These are phyloP conservation scores for Nansenia antarctica DNA, from an alignment of 2,113 vertebrate genomes.

Conservation along the genomic window DNA sequence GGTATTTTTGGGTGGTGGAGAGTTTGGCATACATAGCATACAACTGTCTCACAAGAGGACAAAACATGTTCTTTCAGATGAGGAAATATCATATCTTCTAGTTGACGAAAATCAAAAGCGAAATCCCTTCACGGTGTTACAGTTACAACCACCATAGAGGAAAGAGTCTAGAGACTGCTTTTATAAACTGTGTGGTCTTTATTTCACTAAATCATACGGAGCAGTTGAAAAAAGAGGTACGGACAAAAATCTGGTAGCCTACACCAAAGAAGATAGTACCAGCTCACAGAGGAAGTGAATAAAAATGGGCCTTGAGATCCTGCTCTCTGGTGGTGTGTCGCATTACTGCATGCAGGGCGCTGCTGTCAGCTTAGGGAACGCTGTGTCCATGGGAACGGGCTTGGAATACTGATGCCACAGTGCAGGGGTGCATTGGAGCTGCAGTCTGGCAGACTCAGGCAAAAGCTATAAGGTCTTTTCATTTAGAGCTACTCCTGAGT, in stretches of 20 bases:
- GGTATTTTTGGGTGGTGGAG: conserved; percentile 60
- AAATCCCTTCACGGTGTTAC: background rate
- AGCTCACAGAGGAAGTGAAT: conserved; percentile 6
- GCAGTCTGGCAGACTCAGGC: conserved; percentile 50
- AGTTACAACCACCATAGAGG: background rate
- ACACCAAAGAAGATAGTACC: conserved; percentile 30
- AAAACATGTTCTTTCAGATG: background rate
- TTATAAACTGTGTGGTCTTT: conserved; percentile 4
- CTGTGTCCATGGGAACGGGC: conserved; percentile 66
- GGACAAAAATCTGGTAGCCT: background rate
- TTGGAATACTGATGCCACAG: conserved; percentile 73
- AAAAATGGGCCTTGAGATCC: conserved; percentile 20
- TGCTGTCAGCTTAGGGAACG: conserved; percentile 45
- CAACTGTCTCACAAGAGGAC: conserved; percentile 10
- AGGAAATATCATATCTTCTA: background rate
- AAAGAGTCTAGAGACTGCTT: background rate
- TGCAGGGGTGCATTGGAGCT: conserved; percentile 67
- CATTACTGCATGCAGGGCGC: conserved; percentile 21
- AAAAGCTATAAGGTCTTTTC: conserved; percentile 5
- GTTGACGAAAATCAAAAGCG: background rate
- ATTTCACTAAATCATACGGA: conserved; percentile 31
- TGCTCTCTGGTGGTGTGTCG: conserved; percentile 59
- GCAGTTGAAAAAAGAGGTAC: conserved; percentile 1
- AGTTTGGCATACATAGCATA: conserved; percentile 51
- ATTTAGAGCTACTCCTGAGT: background rate